phyloP scores from a whole-genome alignment of 2,797 vertebrate genomes.

The Clarias fuscus region DNA sequence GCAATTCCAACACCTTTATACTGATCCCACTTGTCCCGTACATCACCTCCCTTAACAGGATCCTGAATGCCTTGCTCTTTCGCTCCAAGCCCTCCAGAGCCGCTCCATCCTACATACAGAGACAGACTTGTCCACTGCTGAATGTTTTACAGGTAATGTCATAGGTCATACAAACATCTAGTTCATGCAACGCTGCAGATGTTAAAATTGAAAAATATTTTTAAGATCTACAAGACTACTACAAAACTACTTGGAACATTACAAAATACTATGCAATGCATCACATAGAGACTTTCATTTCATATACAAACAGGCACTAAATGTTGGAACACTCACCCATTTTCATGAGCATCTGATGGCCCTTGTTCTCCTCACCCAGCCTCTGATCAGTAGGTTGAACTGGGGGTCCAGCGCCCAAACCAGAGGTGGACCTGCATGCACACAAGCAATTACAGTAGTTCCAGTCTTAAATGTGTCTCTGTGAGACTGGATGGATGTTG shows the following conservation, averaged over 20 bases:
- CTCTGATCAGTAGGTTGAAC: slow-evolving; percentile 75
- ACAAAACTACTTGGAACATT: neutral
- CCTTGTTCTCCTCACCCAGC: slow-evolving; percentile 96
- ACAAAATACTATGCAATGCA: neutral
- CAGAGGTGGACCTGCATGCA: slow-evolving; percentile 68
- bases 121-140: neutral
- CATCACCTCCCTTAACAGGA: slow-evolving; percentile 94
- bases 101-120: slow-evolving; percentile 75
- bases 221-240: too few species aligned
- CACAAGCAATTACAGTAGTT: neutral
- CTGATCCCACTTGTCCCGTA: slow-evolving; percentile 98
- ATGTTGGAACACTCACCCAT: slow-evolving; percentile 81
- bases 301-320: neutral
- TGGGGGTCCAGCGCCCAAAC: slow-evolving; percentile 78
- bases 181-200: neutral
- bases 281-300: neutral
- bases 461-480: neutral
- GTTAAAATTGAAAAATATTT: neutral
- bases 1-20: slow-evolving; percentile 97
- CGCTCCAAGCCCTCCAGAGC: slow-evolving; percentile 90
- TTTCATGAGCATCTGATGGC: slow-evolving; percentile 97
- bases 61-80: slow-evolving; percentile 99
- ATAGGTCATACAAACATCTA: neutral
- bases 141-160: neutral
- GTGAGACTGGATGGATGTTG: neutral